Conservation (phyloP, 2,888 invertebrate species). For the Sipha maydis region DNA sequence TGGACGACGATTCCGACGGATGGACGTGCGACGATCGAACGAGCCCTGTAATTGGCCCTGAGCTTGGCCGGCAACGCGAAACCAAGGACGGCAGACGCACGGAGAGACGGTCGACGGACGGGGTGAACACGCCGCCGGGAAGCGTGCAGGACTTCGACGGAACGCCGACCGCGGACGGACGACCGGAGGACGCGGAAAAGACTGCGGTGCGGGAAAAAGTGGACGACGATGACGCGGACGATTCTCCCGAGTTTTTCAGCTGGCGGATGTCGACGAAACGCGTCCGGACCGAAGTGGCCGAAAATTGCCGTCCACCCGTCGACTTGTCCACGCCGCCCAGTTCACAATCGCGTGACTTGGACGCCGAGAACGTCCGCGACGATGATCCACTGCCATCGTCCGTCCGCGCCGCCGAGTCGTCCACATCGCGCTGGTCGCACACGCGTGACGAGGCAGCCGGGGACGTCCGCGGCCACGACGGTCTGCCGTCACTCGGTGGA, state of each 20-base stretch:
- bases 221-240: neutral
- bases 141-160: neutral
- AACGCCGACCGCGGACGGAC: neutral
- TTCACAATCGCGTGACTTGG: neutral
- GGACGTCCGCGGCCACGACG: too few relatives aligned
- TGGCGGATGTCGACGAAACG: neutral
- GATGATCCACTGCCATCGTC: neutral
- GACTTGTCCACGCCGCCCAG: neutral
- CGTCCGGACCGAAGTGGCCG: neutral
- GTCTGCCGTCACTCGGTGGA: neutral
- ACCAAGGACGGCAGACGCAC: too few relatives aligned
- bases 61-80: too few relatives aligned
- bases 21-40: too few relatives aligned
- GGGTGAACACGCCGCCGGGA: too few relatives aligned
- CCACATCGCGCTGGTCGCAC: neutral
- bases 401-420: too few relatives aligned
- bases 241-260: slow-evolving; percentile 29
- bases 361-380: neutral
- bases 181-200: neutral
- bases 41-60: too few relatives aligned
- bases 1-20: neutral
- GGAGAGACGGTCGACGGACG: neutral
- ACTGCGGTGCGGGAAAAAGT: neutral
- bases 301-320: neutral
- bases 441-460: too few relatives aligned